These are phyloP conservation scores for Eupithecia pulchellata DNA, from an alignment of 2,888 invertebrate genomes.

Conservation along the genomic window DNA sequence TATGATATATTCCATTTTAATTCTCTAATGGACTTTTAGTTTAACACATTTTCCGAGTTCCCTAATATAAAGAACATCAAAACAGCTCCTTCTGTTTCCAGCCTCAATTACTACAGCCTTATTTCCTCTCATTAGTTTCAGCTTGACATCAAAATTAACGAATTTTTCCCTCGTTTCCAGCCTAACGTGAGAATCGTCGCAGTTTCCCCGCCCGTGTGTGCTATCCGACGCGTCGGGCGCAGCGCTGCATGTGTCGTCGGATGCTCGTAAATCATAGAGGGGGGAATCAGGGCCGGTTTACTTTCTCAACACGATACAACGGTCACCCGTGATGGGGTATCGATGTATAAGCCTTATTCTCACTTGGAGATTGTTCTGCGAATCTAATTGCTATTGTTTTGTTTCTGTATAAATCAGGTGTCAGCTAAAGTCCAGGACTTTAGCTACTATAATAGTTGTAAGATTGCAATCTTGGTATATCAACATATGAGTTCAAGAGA, in stretches of 20 bases:
- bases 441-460: background rate
- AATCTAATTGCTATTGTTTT: background rate
- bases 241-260: conserved; percentile 83
- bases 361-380: conserved; percentile 16
- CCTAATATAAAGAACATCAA: background rate
- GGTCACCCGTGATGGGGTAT: conserved; percentile 56
- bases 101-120: too few relatives aligned
- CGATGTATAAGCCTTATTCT: conserved; percentile 40
- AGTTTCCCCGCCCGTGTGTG: conserved; percentile 57
- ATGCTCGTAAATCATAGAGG: conserved; percentile 76
- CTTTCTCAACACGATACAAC: conserved; percentile 68
- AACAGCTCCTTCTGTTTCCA: background rate
- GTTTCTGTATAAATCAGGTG: background rate
- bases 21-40: background rate
- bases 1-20: background rate
- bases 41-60: background rate
- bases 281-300: conserved; percentile 72
- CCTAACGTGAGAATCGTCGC: conserved; percentile 56
- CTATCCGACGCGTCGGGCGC: conserved; percentile 72
- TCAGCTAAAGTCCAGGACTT: background rate
- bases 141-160: background rate
- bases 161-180: conserved; percentile 45
- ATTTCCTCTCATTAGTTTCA: background rate
- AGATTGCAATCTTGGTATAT: background rate
- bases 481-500: background rate